Conservation (phyloP, 2,113 vertebrate species). For the Brevimyrus niger region DNA sequence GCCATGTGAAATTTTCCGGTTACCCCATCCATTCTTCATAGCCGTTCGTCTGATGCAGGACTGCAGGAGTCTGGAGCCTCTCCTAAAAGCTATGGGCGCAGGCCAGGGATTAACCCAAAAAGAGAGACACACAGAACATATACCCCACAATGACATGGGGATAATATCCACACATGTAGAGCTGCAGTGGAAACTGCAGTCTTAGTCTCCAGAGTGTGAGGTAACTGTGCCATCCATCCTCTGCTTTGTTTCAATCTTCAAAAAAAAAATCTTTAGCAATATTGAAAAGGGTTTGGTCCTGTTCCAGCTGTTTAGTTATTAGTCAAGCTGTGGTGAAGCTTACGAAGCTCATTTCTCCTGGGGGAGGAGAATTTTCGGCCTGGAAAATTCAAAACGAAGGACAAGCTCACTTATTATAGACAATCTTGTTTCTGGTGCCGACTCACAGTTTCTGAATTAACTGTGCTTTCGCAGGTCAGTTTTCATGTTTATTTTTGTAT, state of each 20-base stretch:
- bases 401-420: neutral
- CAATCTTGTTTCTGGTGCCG: neutral
- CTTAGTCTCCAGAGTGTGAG: neutral
- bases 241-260: neutral
- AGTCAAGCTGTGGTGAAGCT: neutral
- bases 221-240: neutral
- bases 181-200: neutral
- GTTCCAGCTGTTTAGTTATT: neutral
- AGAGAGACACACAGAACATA: neutral
- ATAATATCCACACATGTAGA: neutral
- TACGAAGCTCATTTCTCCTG: neutral
- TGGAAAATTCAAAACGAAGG: neutral
- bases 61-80: neutral
- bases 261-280: neutral
- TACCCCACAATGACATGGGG: neutral
- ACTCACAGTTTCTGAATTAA: neutral
- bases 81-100: neutral
- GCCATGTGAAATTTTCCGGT: neutral
- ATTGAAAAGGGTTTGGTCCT: neutral
- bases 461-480: neutral
- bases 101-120: neutral
- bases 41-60: neutral
- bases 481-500: neutral
- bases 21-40: neutral
- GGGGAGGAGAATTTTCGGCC: neutral